Conservation (phyloP, 2,113 vertebrate genomes). For the Lanius collurio region DNA sequence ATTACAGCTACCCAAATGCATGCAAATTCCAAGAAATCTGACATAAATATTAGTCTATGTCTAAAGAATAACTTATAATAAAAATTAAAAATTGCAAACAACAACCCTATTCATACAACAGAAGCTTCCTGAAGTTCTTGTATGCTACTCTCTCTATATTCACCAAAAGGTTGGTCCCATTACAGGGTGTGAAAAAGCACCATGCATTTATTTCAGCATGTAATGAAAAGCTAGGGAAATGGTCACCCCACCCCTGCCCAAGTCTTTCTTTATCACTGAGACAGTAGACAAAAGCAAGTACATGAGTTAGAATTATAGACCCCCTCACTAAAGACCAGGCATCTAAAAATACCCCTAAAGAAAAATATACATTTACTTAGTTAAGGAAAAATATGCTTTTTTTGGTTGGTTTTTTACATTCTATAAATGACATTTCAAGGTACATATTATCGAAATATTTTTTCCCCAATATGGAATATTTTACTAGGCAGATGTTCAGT, state of each 20-base stretch:
- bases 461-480: not conserved
- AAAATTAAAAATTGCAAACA: not conserved
- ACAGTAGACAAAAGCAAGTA: conserved; percentile 6
- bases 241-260: not conserved
- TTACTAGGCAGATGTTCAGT: not conserved
- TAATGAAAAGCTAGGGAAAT: not conserved
- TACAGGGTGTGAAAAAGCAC: not conserved
- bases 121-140: not conserved
- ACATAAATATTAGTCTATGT: not conserved
- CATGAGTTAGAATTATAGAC: not conserved
- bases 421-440: not conserved
- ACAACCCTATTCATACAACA: not conserved
- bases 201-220: not conserved
- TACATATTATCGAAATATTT: not conserved
- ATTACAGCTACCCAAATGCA: conserved; percentile 24
- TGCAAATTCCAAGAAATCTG: not conserved
- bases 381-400: not conserved
- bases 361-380: not conserved
- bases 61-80: not conserved
- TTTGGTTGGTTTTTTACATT: not conserved
- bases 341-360: not conserved
- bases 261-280: not conserved
- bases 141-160: not conserved
- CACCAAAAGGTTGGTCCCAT: not conserved
- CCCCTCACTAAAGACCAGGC: not conserved